Evolutionary conservation across 2,797 vertebrate species (phyloP).

Genomic region (Tiaroga cobitis): DNA sequence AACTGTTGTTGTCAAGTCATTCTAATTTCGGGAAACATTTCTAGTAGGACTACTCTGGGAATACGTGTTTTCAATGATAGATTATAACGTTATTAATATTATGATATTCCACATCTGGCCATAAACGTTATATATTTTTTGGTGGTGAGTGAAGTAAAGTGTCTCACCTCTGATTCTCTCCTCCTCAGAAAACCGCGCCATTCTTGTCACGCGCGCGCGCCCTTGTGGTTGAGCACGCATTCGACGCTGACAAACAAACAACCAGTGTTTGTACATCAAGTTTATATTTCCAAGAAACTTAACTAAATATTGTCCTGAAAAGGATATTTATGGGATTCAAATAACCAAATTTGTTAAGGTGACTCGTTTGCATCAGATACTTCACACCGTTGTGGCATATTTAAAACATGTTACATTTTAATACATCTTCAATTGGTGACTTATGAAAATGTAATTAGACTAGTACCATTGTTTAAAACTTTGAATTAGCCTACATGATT

Average conservation of each 20-base stretch:
- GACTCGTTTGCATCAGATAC: background rate
- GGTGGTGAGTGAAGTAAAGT: background rate
- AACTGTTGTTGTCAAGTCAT: background rate
- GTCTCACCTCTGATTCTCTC: background rate
- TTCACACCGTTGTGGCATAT: background rate
- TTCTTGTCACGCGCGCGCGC: background rate
- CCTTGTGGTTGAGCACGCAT: conserved; percentile 25
- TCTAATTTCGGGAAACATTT: background rate
- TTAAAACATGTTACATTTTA: background rate
- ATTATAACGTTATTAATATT: background rate
- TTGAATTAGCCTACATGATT: background rate
- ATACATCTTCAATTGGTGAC: background rate
- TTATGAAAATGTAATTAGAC: background rate
- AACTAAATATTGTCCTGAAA: fast-evolving
- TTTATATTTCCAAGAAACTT: background rate
- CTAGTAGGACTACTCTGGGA: background rate
- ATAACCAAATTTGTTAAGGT: background rate
- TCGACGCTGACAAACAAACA: background rate
- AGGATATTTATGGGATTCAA: background rate
- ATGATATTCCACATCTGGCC: background rate
- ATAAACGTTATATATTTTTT: background rate
- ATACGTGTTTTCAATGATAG: background rate
- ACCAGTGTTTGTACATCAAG: background rate
- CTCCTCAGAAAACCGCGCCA: background rate
- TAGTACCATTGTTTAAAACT: background rate